Conservation (phyloP, 2,888 invertebrate genomes). For the Creontiades dilutus region DNA sequence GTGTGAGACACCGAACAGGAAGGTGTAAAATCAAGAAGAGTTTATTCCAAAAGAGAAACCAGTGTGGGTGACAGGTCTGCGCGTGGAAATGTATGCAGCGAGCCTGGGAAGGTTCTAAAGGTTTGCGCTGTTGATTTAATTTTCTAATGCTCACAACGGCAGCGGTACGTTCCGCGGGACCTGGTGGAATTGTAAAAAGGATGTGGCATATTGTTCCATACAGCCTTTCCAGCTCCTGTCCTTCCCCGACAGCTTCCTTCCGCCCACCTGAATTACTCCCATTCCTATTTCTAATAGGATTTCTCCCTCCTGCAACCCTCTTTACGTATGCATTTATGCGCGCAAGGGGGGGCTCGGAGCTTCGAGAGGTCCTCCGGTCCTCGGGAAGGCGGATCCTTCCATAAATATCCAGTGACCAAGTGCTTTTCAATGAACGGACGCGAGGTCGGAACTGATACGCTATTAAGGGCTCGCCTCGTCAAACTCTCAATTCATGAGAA, state of each 20-base stretch:
- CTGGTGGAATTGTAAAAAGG: conserved; percentile 66
- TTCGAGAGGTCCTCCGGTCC: neutral
- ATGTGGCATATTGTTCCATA: conserved; percentile 59
- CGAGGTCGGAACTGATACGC: no score
- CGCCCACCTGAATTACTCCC: conserved; percentile 42
- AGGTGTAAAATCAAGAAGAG: conserved; percentile 10
- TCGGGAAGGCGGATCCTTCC: no score
- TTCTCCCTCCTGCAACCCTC: conserved; percentile 10
- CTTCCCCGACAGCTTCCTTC: conserved; percentile 18
- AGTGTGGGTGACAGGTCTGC: conserved; percentile 48
- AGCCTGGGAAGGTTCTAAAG: conserved; percentile 5
- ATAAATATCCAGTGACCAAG: no score
- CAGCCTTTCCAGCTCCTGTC: conserved; percentile 20
- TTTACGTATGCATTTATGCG: conserved; percentile 63
- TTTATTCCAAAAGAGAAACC: conserved; percentile 16
- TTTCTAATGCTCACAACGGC: conserved; percentile 56
- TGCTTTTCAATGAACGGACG: no score
- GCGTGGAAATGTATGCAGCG: conserved; percentile 48
- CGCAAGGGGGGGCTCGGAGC: neutral
- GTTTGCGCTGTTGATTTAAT: conserved; percentile 61
- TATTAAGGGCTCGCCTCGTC: no score
- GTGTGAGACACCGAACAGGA: neutral
- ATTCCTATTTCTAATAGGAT: conserved; percentile 54
- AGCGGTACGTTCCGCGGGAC: neutral
- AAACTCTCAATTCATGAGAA: no score